Percentiles rank a stretch among this genome's conserved stretches.
Conservation (phyloP, 2,113 vertebrate species). For the Romanogobio albipinnatus region DNA sequence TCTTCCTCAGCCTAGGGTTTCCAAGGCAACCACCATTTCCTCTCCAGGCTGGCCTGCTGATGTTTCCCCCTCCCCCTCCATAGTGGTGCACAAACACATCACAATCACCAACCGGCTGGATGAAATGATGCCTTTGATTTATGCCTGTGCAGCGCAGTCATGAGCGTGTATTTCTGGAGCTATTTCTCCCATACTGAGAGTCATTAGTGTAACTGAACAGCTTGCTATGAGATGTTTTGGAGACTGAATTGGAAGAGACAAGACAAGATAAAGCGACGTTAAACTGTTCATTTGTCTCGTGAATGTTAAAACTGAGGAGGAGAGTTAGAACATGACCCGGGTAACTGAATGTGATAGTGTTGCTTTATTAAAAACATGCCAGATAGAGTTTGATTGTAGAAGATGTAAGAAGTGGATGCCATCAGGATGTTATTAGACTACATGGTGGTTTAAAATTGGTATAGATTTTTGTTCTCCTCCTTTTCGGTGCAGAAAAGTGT, state of each 20-base stretch:
- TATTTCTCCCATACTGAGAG: constrained; percentile 40
- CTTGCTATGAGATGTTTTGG: constrained; percentile 34
- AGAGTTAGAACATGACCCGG: constrained; percentile 22
- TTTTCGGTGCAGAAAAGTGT: not conserved
- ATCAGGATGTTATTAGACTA: not conserved
- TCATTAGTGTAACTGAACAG: constrained; percentile 50
- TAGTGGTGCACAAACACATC: constrained; percentile 63
- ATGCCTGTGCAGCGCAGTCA: constrained; percentile 33
- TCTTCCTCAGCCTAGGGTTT: constrained; percentile 74
- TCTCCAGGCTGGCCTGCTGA: constrained; percentile 72
- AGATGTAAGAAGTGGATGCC: not conserved
- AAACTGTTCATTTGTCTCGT: constrained; percentile 41
- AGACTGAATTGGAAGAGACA: constrained; percentile 44
- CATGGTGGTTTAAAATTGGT: not conserved
- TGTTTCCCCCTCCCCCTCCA: constrained; percentile 72
- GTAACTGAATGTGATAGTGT: constrained; percentile 7
- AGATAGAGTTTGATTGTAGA: constrained; percentile 24
- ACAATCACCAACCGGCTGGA: constrained; percentile 57
- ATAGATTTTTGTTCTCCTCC: not conserved
- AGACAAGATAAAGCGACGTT: constrained; percentile 31
- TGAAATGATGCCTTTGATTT: constrained; percentile 58
- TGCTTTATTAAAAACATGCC: constrained; percentile 44
- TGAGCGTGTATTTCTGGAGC: constrained; percentile 36
- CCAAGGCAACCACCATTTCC: constrained; percentile 79
- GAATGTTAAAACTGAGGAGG: constrained; percentile 30